phyloP scores from a whole-genome alignment of 2,888 invertebrate genomes.

The Drosophila nr. fundita region DNA sequence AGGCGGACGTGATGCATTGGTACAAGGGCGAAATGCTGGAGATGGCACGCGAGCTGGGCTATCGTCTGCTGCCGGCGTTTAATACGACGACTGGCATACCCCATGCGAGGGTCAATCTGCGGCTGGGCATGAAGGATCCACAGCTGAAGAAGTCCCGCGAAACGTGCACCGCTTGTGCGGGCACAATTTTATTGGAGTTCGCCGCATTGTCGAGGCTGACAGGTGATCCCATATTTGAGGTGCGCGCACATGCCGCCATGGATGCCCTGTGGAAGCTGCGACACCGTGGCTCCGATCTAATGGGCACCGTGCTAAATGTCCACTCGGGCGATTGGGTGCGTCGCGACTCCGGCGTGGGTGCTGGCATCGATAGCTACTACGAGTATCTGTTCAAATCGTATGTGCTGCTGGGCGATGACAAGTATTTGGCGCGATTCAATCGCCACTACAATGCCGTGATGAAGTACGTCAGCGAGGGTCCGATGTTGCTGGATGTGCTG shows the following conservation, averaged over 20 bases:
- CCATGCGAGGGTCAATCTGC: constrained; percentile 96
- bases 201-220: constrained; percentile 97
- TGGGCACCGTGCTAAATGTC: constrained; percentile 99
- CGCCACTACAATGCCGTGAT: constrained; percentile 97
- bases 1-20: constrained; percentile 91
- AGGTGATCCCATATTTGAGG: constrained; percentile 96
- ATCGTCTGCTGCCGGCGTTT: constrained; percentile 97
- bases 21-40: constrained; percentile 94
- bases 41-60: constrained; percentile 97
- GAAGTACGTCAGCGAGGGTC: constrained; percentile 97
- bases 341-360: constrained; percentile 98
- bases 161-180: constrained; percentile 99
- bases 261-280: constrained; percentile 97
- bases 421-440: constrained; percentile 96
- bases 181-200: constrained; percentile 98
- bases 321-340: constrained; percentile 99
- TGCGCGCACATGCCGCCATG: constrained; percentile 98
- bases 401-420: constrained; percentile 96
- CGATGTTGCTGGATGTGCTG: constrained; percentile 96
- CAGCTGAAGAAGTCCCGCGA: constrained; percentile 91
- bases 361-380: constrained; percentile 99
- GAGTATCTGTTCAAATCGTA: constrained; percentile 99
- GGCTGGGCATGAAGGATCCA: constrained; percentile 92
- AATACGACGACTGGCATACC: constrained; percentile 99
- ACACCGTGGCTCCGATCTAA: constrained; percentile 94